A percentile compares a stretch with the other conserved stretches of the same genome.
Conservation (phyloP, 2,888 invertebrate species). For the Latrodectus elegans region DNA sequence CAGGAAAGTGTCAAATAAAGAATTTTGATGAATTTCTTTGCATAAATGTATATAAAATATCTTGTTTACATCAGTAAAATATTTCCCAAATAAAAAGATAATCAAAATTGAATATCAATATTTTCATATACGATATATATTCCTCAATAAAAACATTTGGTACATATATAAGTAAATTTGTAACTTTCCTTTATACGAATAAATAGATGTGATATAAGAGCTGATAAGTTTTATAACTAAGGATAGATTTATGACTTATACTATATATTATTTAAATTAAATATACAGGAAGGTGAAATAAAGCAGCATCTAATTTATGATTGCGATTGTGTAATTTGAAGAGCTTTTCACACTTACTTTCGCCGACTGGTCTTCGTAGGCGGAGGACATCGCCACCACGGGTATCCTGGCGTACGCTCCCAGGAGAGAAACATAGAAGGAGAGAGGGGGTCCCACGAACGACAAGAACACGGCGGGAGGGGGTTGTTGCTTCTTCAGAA, state of each 20-base stretch:
- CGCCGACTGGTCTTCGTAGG: constrained; percentile 37
- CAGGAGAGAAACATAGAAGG: constrained; percentile 48
- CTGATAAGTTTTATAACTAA: background rate
- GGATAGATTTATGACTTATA: background rate
- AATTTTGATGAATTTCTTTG: too few relatives aligned
- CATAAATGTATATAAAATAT: too few relatives aligned
- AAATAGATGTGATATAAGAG: background rate
- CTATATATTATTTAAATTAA: too few relatives aligned
- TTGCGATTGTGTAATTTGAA: too few relatives aligned
- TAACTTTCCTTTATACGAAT: background rate
- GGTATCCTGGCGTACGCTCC: constrained; percentile 46
- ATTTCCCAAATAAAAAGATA: too few relatives aligned
- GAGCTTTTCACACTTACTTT: constrained; percentile 30
- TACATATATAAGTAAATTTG: background rate
- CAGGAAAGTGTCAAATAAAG: too few relatives aligned
- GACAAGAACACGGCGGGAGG: constrained; percentile 49
- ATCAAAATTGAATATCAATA: too few relatives aligned
- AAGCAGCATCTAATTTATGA: background rate
- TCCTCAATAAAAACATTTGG: too few relatives aligned
- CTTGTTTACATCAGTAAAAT: too few relatives aligned
- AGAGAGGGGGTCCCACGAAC: constrained; percentile 37
- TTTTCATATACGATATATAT: too few relatives aligned
- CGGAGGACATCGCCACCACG: constrained; percentile 38
- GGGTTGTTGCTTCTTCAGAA: constrained; percentile 28
- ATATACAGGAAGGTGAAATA: too few relatives aligned